Conservation (phyloP, 2,797 vertebrate genomes). For the Pseudotriccus pelzelni region DNA sequence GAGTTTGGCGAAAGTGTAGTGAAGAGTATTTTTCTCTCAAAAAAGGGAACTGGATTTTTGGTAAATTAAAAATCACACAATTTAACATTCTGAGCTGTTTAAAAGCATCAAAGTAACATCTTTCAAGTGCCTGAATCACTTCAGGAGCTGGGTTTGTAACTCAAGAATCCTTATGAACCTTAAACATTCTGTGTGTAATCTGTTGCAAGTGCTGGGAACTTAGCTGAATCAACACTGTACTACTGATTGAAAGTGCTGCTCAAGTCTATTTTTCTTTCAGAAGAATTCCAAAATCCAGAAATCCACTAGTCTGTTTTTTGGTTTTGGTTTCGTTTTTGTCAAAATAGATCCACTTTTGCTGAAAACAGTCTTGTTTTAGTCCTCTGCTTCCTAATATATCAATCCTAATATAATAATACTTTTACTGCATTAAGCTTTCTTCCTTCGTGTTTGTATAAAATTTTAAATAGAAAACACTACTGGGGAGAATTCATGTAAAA, state of each 20-base stretch:
- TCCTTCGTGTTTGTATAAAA: constrained; percentile 17
- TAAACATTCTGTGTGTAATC: not conserved
- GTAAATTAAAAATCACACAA: not conserved
- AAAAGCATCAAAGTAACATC: not conserved
- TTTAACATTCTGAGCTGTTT: not conserved
- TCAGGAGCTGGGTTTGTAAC: not conserved
- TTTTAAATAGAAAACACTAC: constrained; percentile 2
- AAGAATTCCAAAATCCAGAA: not conserved
- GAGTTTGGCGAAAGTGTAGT: not conserved
- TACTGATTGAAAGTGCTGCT: not conserved
- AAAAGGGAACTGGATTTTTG: not conserved
- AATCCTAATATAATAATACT: not conserved
- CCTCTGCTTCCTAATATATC: not conserved
- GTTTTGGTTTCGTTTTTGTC: not conserved
- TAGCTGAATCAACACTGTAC: not conserved
- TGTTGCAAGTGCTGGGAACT: not conserved
- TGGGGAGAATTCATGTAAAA: not conserved
- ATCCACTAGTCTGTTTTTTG: not conserved
- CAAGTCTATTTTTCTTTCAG: not conserved
- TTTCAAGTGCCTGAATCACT: not conserved
- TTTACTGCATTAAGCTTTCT: not conserved
- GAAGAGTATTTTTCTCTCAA: not conserved
- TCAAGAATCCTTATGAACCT: not conserved
- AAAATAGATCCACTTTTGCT: not conserved
- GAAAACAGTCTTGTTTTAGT: not conserved